Percentiles rank a stretch among this genome's conserved stretches.
Conservation (phyloP, 1,140 invertebrate genomes). For the Helicoverpa armigera region DNA sequence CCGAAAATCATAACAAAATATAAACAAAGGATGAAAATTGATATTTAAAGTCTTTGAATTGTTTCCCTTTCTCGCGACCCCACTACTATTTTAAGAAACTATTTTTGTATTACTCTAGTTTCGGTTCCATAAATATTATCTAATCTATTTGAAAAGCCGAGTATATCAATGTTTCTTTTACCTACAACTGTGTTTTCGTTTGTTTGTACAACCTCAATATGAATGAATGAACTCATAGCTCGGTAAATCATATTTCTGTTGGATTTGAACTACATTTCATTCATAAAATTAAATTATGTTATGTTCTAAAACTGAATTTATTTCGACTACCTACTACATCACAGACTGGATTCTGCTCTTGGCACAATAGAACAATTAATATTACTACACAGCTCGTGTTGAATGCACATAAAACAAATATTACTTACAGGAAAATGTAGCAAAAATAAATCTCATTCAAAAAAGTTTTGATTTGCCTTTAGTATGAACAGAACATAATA, state of each 20-base stretch:
- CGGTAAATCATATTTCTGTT: conserved; percentile 30
- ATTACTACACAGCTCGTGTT: neutral
- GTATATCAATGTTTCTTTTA: conserved; percentile 30
- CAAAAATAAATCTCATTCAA: neutral
- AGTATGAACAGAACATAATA: neutral
- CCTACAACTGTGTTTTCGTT: conserved; percentile 18
- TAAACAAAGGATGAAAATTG: too few relatives aligned
- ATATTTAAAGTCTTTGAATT: too few relatives aligned
- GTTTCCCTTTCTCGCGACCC: too few relatives aligned
- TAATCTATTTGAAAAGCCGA: conserved; percentile 19
- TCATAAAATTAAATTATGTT: conserved; percentile 18
- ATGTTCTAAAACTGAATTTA: neutral
- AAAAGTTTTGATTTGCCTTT: neutral
- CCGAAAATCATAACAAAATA: too few relatives aligned
- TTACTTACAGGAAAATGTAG: too few relatives aligned
- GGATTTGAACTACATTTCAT: conserved; percentile 25
- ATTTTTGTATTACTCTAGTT: conserved; percentile 6
- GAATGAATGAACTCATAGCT: conserved; percentile 15
- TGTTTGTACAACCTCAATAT: conserved; percentile 42
- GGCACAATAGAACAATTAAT: too few relatives aligned
- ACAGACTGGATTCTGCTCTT: too few relatives aligned
- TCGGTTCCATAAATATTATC: conserved; percentile 17
- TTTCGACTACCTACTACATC: too few relatives aligned
- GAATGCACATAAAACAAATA: too few relatives aligned
- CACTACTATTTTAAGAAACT: neutral